phyloP scores from a whole-genome alignment of 2,888 invertebrate species.

The Rhagonycha lutea region DNA sequence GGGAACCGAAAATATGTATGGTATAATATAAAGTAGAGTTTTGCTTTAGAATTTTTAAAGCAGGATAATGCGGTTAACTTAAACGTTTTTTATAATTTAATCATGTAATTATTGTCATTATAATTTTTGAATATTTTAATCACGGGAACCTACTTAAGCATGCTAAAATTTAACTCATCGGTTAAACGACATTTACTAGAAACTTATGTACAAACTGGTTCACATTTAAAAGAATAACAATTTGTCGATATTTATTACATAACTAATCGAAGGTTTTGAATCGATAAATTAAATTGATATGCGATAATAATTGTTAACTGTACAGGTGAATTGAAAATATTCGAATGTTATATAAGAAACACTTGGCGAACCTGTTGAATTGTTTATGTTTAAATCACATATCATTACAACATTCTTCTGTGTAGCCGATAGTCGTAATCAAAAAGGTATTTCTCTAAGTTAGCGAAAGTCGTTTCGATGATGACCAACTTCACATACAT shows the following conservation, averaged over 20 bases:
- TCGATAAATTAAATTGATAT: background rate
- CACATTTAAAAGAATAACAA: background rate
- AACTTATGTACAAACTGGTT: background rate
- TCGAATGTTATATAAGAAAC: background rate
- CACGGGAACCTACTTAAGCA: background rate
- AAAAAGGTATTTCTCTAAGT: background rate
- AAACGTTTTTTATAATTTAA: background rate
- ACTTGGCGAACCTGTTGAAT: slow-evolving; percentile 11
- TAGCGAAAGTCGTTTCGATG: slow-evolving; percentile 20
- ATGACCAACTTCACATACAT: slow-evolving; percentile 1
- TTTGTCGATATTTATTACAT: background rate
- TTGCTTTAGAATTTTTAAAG: background rate
- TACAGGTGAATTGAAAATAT: background rate
- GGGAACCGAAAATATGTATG: too few species aligned
- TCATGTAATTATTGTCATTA: background rate
- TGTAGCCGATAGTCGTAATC: slow-evolving; percentile 1
- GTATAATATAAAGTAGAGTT: background rate
- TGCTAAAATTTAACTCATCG: background rate
- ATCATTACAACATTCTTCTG: slow-evolving; percentile 17
- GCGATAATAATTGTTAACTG: background rate
- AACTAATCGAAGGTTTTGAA: background rate
- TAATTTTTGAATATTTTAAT: background rate
- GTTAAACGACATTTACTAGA: background rate
- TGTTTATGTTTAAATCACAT: slow-evolving; percentile 21
- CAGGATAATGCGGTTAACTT: background rate